Conservation (phyloP, 2,888 invertebrate genomes). For the Limenitis camilla region DNA sequence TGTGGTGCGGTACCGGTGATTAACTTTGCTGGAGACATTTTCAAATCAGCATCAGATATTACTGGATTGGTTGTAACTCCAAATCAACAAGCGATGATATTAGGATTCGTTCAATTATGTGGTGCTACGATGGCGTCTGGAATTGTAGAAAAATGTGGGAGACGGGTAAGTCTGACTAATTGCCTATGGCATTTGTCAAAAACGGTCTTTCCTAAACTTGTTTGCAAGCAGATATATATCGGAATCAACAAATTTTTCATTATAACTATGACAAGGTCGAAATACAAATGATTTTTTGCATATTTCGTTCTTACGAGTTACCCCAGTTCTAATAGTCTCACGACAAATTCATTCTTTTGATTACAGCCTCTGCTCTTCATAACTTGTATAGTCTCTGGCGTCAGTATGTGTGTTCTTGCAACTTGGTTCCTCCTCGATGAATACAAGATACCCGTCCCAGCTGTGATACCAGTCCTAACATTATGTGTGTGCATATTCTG, state of each 20-base stretch:
- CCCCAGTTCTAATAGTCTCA: too few relatives aligned
- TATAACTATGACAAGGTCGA: too few relatives aligned
- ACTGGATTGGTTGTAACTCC: slow-evolving; percentile 25
- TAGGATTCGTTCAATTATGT: slow-evolving; percentile 29
- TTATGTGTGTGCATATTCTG: slow-evolving; percentile 50
- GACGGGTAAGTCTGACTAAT: slow-evolving; percentile 25
- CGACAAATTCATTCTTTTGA: too few relatives aligned
- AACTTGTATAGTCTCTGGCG: slow-evolving; percentile 26
- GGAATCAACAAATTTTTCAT: too few relatives aligned
- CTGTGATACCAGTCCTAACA: slow-evolving; percentile 36
- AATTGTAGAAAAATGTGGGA: slow-evolving; percentile 31
- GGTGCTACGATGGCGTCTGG: slow-evolving; percentile 30
- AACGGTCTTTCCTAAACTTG: too few relatives aligned
- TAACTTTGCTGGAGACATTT: slow-evolving; percentile 35
- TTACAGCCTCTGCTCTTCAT: slow-evolving; percentile 27
- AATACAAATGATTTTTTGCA: too few relatives aligned
- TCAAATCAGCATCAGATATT: slow-evolving; percentile 25
- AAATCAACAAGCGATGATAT: slow-evolving; percentile 32
- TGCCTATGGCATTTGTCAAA: background rate
- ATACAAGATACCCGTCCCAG: slow-evolving; percentile 19
- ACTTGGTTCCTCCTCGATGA: slow-evolving; percentile 28
- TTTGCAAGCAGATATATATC: too few relatives aligned
- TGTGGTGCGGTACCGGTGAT: slow-evolving; percentile 34
- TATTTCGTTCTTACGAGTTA: too few relatives aligned
- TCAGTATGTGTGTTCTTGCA: slow-evolving; percentile 29